phyloP scores from a whole-genome alignment of 2,113 vertebrate species.

The Colinus virginianus region DNA sequence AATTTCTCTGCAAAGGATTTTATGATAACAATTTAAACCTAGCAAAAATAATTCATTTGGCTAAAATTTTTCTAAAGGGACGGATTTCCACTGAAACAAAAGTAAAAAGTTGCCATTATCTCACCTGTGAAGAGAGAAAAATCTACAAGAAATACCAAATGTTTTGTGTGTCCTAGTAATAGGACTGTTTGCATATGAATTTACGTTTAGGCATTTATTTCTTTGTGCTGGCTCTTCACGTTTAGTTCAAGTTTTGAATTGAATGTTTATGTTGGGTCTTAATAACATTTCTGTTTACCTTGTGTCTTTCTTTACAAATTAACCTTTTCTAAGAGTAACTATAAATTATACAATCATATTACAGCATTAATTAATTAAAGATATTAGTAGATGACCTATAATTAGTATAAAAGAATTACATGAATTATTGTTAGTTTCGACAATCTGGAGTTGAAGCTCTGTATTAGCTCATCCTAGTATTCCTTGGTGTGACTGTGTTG shows the following conservation, averaged over 20 bases:
- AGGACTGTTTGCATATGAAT: neutral
- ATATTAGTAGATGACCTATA: constrained; percentile 69
- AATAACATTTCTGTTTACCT: constrained; percentile 68
- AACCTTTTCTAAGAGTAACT: constrained; percentile 52
- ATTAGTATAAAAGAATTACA: constrained; percentile 71
- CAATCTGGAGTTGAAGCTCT: constrained; percentile 32
- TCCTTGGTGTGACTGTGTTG: neutral
- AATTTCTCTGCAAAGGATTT: neutral
- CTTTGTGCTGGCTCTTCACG: neutral
- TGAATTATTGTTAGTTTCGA: constrained; percentile 65
- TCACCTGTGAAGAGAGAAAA: neutral
- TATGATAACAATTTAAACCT: neutral
- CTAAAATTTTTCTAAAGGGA: neutral
- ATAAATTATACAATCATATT: constrained; percentile 69
- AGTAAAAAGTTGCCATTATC: neutral
- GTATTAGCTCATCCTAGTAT: constrained; percentile 9
- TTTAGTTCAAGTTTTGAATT: constrained; percentile 40
- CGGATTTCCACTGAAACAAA: neutral
- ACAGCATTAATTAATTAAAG: constrained; percentile 71
- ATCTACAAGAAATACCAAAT: rapidly evolving
- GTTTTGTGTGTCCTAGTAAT: neutral
- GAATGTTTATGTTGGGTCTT: constrained; percentile 53
- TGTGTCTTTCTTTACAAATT: constrained; percentile 65
- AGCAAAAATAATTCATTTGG: neutral
- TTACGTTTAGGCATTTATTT: constrained; percentile 32